phyloP scores from a whole-genome alignment of 1,140 invertebrate genomes.

The Agrilus planipennis region DNA sequence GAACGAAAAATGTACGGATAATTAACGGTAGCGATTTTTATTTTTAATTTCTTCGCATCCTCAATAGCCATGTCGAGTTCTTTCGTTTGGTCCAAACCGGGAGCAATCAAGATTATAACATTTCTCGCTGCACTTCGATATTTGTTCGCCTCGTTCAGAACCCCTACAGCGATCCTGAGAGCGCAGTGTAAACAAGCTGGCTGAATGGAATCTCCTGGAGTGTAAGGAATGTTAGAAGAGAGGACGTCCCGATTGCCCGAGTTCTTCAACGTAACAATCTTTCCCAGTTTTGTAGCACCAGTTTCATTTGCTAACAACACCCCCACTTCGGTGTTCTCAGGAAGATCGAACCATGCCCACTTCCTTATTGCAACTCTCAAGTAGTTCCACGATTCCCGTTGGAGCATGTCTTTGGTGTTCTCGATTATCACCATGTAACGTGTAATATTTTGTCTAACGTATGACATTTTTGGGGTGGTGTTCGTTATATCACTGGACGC shows the following conservation, averaged over 20 bases:
- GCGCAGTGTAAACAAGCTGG: constrained; percentile 40
- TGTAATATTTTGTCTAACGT: constrained; percentile 37
- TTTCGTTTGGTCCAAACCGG: constrained; percentile 33
- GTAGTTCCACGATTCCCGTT: constrained; percentile 47
- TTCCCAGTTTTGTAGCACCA: constrained; percentile 26
- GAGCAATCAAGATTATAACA: constrained; percentile 41
- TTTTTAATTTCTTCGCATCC: constrained; percentile 28
- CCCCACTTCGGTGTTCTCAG: constrained; percentile 38
- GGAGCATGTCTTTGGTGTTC: constrained; percentile 41
- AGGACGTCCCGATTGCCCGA: constrained; percentile 32
- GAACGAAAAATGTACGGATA: constrained; percentile 34
- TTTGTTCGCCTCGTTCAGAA: constrained; percentile 36
- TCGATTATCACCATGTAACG: constrained; percentile 42
- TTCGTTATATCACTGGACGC: constrained; percentile 22
- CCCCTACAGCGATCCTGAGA: constrained; percentile 37
- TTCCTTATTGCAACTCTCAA: constrained; percentile 43
- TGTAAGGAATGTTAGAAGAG: constrained; percentile 40
- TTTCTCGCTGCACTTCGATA: constrained; percentile 36
- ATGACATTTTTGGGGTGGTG: constrained; percentile 33
- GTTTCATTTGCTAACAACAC: constrained; percentile 35
- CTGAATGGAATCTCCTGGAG: constrained; percentile 33
- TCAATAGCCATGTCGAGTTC: constrained; percentile 26
- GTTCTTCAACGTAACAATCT: constrained; percentile 19
- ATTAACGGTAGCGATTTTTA: constrained; percentile 38
- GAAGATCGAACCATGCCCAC: constrained; percentile 41